Evolutionary conservation across 30 jellyfish, hydroid and myxozoan species (phyloP).

Genomic region (Aurelia sp.): DNA sequence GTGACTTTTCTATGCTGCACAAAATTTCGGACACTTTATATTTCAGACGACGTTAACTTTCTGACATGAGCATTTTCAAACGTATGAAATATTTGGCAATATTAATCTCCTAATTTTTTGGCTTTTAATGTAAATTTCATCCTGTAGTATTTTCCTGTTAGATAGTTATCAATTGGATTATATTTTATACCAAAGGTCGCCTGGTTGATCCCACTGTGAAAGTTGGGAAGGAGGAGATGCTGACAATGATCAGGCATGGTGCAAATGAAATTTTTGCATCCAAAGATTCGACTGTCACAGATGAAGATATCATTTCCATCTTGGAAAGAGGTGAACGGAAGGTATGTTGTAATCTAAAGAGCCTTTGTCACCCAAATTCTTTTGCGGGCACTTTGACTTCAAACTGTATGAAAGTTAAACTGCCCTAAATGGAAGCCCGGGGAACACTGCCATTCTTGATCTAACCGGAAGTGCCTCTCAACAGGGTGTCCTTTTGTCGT

Average conservation of each 20-base stretch:
- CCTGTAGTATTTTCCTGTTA: background rate
- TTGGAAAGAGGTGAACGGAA: conserved; percentile 93
- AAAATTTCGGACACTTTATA: no score
- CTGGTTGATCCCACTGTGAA: conserved; percentile 90
- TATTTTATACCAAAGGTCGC: conserved; percentile 66
- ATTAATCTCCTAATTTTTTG: no score
- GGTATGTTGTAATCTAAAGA: conserved; percentile 35
- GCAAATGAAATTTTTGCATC: conserved; percentile 97
- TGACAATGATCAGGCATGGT: conserved; percentile 99
- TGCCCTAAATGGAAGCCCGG: no score
- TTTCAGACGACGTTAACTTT: no score
- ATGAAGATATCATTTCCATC: conserved; percentile 89
- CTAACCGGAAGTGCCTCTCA: no score
- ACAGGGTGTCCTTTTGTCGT: no score
- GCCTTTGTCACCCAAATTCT: background rate
- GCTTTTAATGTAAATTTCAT: background rate
- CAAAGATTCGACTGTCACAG: conserved; percentile 92
- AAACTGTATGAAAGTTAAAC: no score
- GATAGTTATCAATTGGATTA: background rate
- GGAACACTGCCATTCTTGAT: no score
- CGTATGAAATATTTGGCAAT: no score
- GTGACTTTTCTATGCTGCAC: no score
- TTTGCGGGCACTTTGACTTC: no score
- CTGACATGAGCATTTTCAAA: no score
- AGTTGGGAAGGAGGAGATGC: conserved; percentile 93